Evolutionary conservation across 53 echinoderm and acorn worm species (phyloP), one percentile per base, ranked within the genome.

Genomic region (Mesocentrotus franciscanus): DNA sequence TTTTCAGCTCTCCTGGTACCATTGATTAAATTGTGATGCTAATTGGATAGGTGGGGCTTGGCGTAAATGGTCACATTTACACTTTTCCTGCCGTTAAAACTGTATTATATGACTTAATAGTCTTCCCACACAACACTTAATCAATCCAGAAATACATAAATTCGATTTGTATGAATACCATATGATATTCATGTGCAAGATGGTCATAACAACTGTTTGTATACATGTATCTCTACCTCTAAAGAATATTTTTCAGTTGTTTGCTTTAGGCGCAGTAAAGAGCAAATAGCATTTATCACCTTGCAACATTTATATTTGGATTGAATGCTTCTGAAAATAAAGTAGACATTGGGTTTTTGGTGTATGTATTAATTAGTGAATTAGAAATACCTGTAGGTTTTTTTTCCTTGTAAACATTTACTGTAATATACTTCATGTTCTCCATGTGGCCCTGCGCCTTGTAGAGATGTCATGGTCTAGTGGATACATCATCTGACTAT

Each of bases 31-130:
- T 30, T 10, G 32, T 29, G 74, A 74, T 30, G 14, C 74, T 74
- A 74, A 74, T 74, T 74, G 32, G 74, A 74, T 74, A 74, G 74
- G 74, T 32, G 74, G 74, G 74, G 74, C 74, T 74, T 74, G 74
- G 10, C 30, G 1, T 74, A 74, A 74, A 74, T 30, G 32, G 74
- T 74, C 29, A 30, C 9, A 68, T 68, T 18, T 24, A 24, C 18
- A 26, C 24, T 12, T 74, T 74, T 74, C 74, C 74, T 74, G 74
- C 74, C 7, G 32, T 74, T 32, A 74, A 74, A 74, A 74, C 1
- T 74, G 11, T 74, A 74, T 68, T 30, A 10, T 74, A 30, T n/a
- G 29, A 74, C 74, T 74, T 74, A 11, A 74, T 74, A 74, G 9
- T 32, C 74, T 32, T 74, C 74, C 74, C 74, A 74, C 74, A 74